Evolutionary conservation across 2,888 invertebrate species (phyloP), one percentile per base, ranked within the genome.

Genomic region (Argyresthia goedartella): DNA sequence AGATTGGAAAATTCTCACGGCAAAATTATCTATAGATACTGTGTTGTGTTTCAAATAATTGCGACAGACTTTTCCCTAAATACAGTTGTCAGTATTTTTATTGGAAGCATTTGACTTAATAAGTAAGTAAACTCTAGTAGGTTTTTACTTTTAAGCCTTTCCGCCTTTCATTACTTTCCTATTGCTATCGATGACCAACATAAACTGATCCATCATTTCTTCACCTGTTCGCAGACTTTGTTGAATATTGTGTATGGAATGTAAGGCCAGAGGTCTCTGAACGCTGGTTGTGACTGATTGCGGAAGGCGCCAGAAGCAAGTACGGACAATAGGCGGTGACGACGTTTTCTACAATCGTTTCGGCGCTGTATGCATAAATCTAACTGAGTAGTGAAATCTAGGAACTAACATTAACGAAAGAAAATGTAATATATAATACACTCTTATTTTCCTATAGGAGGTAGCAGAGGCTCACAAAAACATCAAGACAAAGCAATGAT

Each of bases 161-260:
- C 25, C 80, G 78, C 80, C 76, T 82, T 81, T 84, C 80, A 70
- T 77, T 82, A 81, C 76, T 81, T 82, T 81, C 77, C 71, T 46
- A n/a, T 33, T n/a, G 34, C 34, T 33, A 25, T 47, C n/a, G 33
- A 45, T 34, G 47, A 6, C 47, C 47, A 47, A 8, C 34, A n/a
- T 47, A 47, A 47, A n/a, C 2, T 33, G 47, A 47, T 16, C 47
- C 34, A 44, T 44, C 44, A 10, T 15, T 14, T 44, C 16, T 13
- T 16, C 14, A 16, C 44, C 15, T 16, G 10, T 14, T 44, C 44
- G 44, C 44, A 15, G 10, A 15, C 15, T 16, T 44, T 14, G 44
- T 15, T 44, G 44, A 44, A 44, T 44, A 44, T 15, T 16, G 14
- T 11, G 33, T 33, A 33, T 47, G 47, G 61, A 62, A 67, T 66